Percentiles rank a stretch among this genome's conserved stretches.
phyloP scores from a whole-genome alignment of 1,140 invertebrate genomes.

The Cherax quadricarinatus region DNA sequence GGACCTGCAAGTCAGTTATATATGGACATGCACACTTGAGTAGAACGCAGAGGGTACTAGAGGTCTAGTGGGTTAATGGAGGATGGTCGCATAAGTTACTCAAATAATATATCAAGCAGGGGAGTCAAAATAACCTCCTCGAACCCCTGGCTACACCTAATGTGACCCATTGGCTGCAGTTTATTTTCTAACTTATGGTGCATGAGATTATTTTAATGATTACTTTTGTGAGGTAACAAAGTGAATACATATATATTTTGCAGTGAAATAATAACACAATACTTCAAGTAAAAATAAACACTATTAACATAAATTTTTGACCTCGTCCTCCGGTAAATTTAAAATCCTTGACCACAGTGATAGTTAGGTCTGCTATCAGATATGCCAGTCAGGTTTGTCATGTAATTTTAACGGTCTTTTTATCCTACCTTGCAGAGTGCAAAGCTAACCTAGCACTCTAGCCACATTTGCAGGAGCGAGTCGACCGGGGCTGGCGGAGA shows the following conservation, averaged over 20 bases:
- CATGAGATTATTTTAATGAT: not conserved
- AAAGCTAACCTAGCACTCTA: constrained; percentile 73
- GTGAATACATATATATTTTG: not conserved
- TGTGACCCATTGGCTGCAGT: constrained; percentile 28
- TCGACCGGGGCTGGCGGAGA: constrained; percentile 24
- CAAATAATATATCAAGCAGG: not conserved
- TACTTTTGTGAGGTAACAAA: not conserved
- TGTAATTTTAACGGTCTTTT: constrained; percentile 68
- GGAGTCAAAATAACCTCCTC: not conserved
- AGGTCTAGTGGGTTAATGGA: not conserved
- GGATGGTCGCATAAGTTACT: not conserved
- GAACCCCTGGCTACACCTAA: constrained; percentile 23
- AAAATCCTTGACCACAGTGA: constrained; percentile 22
- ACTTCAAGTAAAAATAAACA: constrained; percentile 2
- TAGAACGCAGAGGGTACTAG: not conserved
- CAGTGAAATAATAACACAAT: not conserved
- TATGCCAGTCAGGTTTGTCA: constrained; percentile 61
- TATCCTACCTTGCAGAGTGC: constrained; percentile 70
- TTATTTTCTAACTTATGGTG: not conserved
- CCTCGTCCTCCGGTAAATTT: constrained; percentile 67
- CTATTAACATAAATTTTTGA: constrained; percentile 11
- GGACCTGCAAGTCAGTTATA: not conserved
- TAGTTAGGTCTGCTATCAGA: constrained; percentile 47
- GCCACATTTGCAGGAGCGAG: constrained; percentile 72
- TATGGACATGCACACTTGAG: not conserved